Evolutionary conservation across 2,113 vertebrate genomes (phyloP).

Genomic region (Pangasianodon hypophthalmus): DNA sequence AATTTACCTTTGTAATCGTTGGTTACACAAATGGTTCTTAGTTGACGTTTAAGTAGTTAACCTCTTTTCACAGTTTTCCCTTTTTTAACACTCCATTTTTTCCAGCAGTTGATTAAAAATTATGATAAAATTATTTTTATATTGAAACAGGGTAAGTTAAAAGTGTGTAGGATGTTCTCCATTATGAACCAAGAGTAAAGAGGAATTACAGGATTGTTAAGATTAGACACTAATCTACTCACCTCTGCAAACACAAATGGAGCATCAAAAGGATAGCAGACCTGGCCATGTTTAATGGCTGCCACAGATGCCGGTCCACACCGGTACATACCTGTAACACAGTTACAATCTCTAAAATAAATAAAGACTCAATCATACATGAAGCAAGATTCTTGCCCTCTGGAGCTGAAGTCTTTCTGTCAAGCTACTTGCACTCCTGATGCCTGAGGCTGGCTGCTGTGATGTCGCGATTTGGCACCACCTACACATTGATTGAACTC

Average conservation of each 20-base stretch:
- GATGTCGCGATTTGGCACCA: not conserved
- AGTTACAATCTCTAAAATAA: conserved; percentile 1
- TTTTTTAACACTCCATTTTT: not conserved
- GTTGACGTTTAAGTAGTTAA: not conserved
- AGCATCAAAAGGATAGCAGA: conserved; percentile 90
- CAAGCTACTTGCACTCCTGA: not conserved
- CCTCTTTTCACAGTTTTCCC: not conserved
- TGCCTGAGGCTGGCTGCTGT: not conserved
- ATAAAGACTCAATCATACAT: not conserved
- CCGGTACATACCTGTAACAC: conserved; percentile 87
- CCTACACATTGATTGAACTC: not conserved
- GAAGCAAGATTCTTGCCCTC: not conserved
- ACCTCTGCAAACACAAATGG: conserved; percentile 94
- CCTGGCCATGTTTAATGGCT: conserved; percentile 90
- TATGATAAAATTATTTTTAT: no score
- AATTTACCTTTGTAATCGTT: not conserved
- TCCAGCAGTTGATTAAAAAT: not conserved
- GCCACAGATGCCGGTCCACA: conserved; percentile 92
- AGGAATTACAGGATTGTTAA: not conserved
- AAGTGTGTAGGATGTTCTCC: not conserved
- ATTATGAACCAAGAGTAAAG: not conserved
- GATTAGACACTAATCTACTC: conserved; percentile 30
- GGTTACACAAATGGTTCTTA: not conserved
- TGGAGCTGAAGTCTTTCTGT: not conserved
- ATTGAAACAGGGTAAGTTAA: not conserved